Percentiles rank a stretch among this genome's conserved stretches.
These are phyloP conservation scores for Diploscapter pachys DNA, from an alignment of 1,140 invertebrate genomes.

Conservation along the genomic window DNA sequence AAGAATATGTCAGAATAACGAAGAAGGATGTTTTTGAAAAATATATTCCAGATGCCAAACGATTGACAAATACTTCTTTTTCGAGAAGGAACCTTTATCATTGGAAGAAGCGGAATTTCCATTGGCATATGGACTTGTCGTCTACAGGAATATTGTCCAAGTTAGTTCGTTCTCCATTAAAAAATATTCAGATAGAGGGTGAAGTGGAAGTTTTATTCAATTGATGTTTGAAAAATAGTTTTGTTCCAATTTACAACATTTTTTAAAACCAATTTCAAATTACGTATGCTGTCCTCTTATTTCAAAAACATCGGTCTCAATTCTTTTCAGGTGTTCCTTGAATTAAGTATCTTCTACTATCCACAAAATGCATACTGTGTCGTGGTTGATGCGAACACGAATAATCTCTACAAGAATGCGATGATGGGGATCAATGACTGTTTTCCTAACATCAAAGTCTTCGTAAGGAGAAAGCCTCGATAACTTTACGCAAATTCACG, in stretches of 20 bases:
- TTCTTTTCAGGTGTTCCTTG: constrained; percentile 32
- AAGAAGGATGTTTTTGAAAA: neutral
- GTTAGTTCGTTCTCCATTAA: constrained; percentile 26
- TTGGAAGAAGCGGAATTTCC: constrained; percentile 36
- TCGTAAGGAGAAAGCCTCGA: constrained; percentile 30
- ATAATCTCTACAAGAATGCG: constrained; percentile 37
- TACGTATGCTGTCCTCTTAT: neutral
- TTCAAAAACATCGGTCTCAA: neutral
- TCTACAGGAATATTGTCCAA: constrained; percentile 38
- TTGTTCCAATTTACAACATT: constrained; percentile 13
- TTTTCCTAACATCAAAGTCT: constrained; percentile 48
- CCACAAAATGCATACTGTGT: constrained; percentile 53
- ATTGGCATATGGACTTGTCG: constrained; percentile 38
- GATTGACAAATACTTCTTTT: constrained; percentile 24
- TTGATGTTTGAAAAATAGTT: no score
- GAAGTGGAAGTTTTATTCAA: no score
- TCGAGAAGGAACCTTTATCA: constrained; percentile 16
- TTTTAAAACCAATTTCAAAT: neutral
- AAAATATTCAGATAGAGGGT: no score
- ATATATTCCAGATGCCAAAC: constrained; percentile 17
- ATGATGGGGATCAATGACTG: constrained; percentile 41
- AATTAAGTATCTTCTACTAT: constrained; percentile 46
- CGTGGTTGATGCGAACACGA: constrained; percentile 42
- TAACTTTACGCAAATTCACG: constrained; percentile 3
- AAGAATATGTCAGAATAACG: no score